phyloP scores from a whole-genome alignment of 2,888 invertebrate genomes.

The Lydus trimaculatus region DNA sequence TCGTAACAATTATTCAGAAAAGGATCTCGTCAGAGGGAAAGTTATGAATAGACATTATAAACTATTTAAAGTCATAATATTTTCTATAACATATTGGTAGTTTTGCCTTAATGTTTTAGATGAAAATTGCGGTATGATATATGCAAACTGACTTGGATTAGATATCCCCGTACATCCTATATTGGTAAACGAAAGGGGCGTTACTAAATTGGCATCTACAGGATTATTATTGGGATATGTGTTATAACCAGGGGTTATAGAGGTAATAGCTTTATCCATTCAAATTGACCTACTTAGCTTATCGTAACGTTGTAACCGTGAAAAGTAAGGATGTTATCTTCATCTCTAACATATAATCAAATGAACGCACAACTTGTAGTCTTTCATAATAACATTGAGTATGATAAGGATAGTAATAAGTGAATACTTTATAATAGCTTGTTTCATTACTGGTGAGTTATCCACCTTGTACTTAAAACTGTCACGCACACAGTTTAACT shows the following conservation, averaged over 20 bases:
- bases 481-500: slow-evolving; percentile 27
- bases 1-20: background rate
- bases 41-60: background rate
- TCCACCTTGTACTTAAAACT: slow-evolving; percentile 11
- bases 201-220: slow-evolving; percentile 26
- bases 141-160: background rate
- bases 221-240: slow-evolving; percentile 26
- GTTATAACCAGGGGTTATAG: slow-evolving; percentile 16
- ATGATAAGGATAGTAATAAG: background rate
- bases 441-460: slow-evolving; percentile 15
- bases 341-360: slow-evolving; percentile 39
- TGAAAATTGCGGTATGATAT: background rate
- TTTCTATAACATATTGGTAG: background rate
- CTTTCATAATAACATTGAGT: background rate
- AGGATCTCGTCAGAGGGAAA: background rate
- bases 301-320: slow-evolving; percentile 46
- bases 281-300: slow-evolving; percentile 47
- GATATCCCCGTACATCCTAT: slow-evolving; percentile 16
- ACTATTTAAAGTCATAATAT: background rate
- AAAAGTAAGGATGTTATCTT: slow-evolving; percentile 33
- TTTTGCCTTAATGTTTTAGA: background rate
- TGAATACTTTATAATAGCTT: slow-evolving; percentile 8
- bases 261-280: slow-evolving; percentile 37
- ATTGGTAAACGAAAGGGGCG: slow-evolving; percentile 21
- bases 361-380: slow-evolving; percentile 17